Conservation (phyloP, 2,888 invertebrate species). For the Tethea ocularis region DNA sequence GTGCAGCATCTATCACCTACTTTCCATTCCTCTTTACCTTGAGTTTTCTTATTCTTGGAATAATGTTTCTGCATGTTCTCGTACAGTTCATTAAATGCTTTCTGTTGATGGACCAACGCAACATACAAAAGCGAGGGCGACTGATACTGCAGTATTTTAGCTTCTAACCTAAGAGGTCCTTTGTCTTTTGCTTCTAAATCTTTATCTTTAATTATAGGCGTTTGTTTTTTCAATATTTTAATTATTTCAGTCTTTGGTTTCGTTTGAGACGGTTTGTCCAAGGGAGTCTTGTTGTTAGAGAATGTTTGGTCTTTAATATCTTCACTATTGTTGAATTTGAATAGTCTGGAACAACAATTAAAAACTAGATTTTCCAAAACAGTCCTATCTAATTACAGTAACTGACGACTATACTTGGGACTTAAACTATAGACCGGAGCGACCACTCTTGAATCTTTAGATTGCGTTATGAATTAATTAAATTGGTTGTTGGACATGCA, state of each 20-base stretch:
- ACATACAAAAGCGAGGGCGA: constrained; percentile 86
- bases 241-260: constrained; percentile 36
- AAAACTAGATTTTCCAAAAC: no score
- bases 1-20: constrained; percentile 77
- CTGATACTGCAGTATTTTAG: constrained; percentile 74
- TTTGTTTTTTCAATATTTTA: constrained; percentile 45
- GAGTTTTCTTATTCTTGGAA: constrained; percentile 42
- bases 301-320: constrained; percentile 50
- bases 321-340: constrained; percentile 56
- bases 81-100: constrained; percentile 73
- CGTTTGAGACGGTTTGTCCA: constrained; percentile 30
- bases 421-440: no score
- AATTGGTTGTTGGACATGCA: no score
- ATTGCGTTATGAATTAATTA: no score
- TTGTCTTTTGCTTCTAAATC: constrained; percentile 71
- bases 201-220: constrained; percentile 32
- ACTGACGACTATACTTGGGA: no score
- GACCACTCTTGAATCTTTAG: no score
- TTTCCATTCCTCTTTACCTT: constrained; percentile 69
- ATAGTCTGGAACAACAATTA: constrained; percentile 49
- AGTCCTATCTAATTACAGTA: no score
- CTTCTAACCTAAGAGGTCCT: constrained; percentile 76
- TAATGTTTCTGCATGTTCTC: constrained; percentile 83
- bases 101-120: constrained; percentile 72
- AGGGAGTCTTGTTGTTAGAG: constrained; percentile 49